Evolutionary conservation across 1,140 invertebrate species (phyloP), one percentile per base, ranked within the genome.

Genomic region (Calephelis nemesis): DNA sequence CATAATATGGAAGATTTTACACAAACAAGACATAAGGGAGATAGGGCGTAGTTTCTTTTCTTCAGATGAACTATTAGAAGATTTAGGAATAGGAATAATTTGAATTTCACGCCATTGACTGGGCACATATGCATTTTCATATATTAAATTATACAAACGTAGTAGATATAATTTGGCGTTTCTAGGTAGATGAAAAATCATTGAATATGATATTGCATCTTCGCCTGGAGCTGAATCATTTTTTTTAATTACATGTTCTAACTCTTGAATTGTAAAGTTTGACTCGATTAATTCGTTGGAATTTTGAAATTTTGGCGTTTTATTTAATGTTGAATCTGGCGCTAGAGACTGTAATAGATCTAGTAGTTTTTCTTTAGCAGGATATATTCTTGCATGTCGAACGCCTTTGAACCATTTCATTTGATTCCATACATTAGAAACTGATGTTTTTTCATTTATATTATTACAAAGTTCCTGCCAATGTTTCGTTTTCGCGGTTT

Each of bases 351-450:
- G 15, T 49, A 63, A 63, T 4, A 63, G n/a, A 15, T 63, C 47
- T 63, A 13, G 15, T 47, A 19, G 15, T 47, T 15, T 47, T 12
- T 19, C 62, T 15, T 63, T 42, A 19, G 42, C 11, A 1, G 47
- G 12, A 13, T 10, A 63, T 48, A 47, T 47, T 47, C 8, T 63
- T 7, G 42, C 13, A 30, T 63, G 62, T 30, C 8, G 42, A 11
- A 63, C 7, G 10, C 62, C 47, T 48, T 63, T 63, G 2, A 63
- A 19, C 62, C 62, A 63, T 10, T n/a, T 63, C 45, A 63, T 63
- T 63, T 63, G 45, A 3, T 47, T 45, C 62, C 62, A 63, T 30
- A 63, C 15, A 19, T 19, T 47, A 47, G 62, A 19, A 11, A 63
- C 11, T 15, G 62, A 64, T 6, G 47, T 49, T n/a, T 10, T 30